Evolutionary conservation across 2,888 invertebrate species (phyloP), one percentile per base, ranked within the genome.

Genomic region (Cartodere bifasciata): DNA sequence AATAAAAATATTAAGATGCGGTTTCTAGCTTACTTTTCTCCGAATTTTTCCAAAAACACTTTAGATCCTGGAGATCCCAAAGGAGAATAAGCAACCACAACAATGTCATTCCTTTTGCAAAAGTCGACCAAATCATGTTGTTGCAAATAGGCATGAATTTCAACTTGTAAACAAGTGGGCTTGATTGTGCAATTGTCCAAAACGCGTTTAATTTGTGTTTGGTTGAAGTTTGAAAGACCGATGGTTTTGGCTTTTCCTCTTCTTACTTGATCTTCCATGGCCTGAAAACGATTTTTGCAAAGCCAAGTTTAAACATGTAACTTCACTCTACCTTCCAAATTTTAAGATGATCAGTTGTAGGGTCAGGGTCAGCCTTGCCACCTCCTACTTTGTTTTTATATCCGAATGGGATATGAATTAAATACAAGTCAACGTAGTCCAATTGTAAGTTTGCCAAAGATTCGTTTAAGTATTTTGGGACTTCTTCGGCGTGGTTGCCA

Each of bases 191-290:
- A 68, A 24, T 63, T 65, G 13, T 68, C 62, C 23, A 76, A 50
- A 32, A 90, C 58, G 31, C 75, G 66, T 30, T 67, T 60, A 34
- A 90, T 67, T 61, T 91, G 91, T 13, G 65, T 62, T 16, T 60
- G 62, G 53, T 79, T 87, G 53, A 86, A 76, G 55, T 91, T 91
- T 0, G 88, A 91, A 3, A 91, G 53, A 1, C 91, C 91, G 46
- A 91, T 83, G 7, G 84, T 70, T 47, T 74, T 81, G 0, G 78
- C 64, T 12, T 74, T 64, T 0, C 86, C 86, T 1, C 63, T 62
- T 15, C 71, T 65, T 13, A 80, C 77, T 48, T 80, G 67, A 36
- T 70, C 67, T 46, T 81, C 71, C 65, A 84, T 66, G 39, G 67
- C 69, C 70, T 78, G n/a, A n/a, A n/a, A n/a, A n/a, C n/a, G n/a